A percentile compares a stretch with the other conserved stretches of the same genome.
Conservation (phyloP, 2,797 vertebrate genomes). For the Phylloscopus collybita region DNA sequence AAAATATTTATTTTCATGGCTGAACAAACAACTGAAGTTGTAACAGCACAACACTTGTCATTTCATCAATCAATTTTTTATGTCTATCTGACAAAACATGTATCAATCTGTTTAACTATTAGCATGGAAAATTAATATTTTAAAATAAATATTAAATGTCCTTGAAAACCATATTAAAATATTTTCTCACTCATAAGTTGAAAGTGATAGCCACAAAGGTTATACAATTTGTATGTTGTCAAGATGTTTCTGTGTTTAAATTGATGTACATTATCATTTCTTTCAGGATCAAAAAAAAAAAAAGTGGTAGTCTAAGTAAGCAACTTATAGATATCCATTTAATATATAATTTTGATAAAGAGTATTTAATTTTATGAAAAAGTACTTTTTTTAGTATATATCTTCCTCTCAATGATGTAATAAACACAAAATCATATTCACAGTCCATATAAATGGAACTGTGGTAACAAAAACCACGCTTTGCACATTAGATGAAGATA, state of each 20-base stretch:
- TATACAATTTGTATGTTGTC: not conserved
- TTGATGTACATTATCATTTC: not conserved
- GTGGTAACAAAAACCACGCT: not conserved
- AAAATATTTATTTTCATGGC: not conserved
- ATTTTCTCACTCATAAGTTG: not conserved
- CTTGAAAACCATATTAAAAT: not conserved
- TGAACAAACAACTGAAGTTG: not conserved
- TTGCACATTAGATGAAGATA: not conserved
- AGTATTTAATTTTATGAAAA: not conserved
- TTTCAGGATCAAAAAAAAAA: not conserved
- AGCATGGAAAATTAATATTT: not conserved
- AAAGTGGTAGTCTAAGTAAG: not conserved
- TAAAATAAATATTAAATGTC: not conserved
- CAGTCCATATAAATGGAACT: not conserved
- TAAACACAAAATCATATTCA: not conserved
- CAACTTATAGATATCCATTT: not conserved
- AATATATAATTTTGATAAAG: not conserved
- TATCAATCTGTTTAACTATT: not conserved
- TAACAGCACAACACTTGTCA: not conserved
- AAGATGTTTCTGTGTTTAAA: not conserved
- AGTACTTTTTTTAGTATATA: not conserved
- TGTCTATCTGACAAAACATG: not conserved
- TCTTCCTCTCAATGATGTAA: not conserved
- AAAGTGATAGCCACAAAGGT: not conserved
- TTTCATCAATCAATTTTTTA: not conserved